These are phyloP conservation scores for Agonopterix arenella DNA, from an alignment of 2,888 invertebrate genomes.

Conservation along the genomic window DNA sequence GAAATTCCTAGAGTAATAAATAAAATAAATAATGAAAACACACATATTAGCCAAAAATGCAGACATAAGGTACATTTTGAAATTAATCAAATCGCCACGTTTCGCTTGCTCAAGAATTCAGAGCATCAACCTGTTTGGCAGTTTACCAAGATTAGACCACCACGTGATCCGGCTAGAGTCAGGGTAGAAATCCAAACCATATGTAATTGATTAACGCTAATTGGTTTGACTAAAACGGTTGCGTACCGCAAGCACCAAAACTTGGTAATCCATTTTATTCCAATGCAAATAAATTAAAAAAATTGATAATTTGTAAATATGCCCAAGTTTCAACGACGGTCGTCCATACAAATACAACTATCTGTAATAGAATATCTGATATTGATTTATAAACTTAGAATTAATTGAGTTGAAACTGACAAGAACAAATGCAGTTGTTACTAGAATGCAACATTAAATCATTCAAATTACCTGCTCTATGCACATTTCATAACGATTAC, in stretches of 20 bases:
- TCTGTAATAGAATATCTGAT: too few relatives aligned
- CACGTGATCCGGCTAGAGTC: conserved; percentile 20
- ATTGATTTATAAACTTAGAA: too few relatives aligned
- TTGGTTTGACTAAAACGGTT: conserved; percentile 24
- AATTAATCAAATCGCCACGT: conserved; percentile 10
- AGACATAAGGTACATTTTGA: conserved; percentile 1
- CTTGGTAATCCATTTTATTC: neutral
- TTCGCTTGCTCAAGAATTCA: conserved; percentile 24
- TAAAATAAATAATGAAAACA: neutral
- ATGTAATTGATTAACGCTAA: conserved; percentile 50
- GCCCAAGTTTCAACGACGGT: neutral
- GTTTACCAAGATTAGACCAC: conserved; percentile 29
- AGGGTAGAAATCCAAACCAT: conserved; percentile 25
- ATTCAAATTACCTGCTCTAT: too few relatives aligned
- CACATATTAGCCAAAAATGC: conserved; percentile 8
- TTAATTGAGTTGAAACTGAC: too few relatives aligned
- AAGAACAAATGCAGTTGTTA: too few relatives aligned
- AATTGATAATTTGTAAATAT: conserved; percentile 2
- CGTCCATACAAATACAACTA: too few relatives aligned
- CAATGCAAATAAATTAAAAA: conserved; percentile 3
- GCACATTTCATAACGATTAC: too few relatives aligned
- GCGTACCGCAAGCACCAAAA: neutral
- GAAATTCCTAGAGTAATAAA: too few relatives aligned
- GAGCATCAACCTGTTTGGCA: conserved; percentile 38
- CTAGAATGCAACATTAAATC: too few relatives aligned